Evolutionary conservation across 92 coral and sea anemone genomes (phyloP), one percentile per base, ranked within the genome.

Genomic region (Zoanthus sociatus): DNA sequence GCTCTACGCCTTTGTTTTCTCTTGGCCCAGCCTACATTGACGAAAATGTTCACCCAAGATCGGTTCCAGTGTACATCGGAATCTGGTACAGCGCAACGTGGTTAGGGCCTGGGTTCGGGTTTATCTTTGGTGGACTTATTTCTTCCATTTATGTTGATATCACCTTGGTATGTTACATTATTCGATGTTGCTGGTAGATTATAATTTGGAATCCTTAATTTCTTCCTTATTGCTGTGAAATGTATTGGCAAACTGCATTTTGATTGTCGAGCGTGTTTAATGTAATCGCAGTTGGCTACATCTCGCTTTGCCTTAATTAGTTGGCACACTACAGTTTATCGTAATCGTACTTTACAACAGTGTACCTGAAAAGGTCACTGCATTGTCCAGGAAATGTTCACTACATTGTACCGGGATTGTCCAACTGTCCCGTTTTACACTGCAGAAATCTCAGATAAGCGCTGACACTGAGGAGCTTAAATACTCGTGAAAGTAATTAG

Each of bases 11-110:
- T 79, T 93, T 92, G 88, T 94, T 81, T 86, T 87, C 96, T 15
- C 94, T 96, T 76, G 94, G 93, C 81, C 98, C 95, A 45, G 98
- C 98, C 42, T 94, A 96, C 88, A 84, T 96, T 54, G 98, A 96
- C 54, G 98, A 96, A 87, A 96, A 96, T 45, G 94, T 96, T 6
- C 88, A 86, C 11, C 98, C 98, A 7, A 93, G 91, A 71, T 69
- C 92, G n/a, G 84, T 90, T 68, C 98, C 98, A 2, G 60, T 96
- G 48, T 96, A 94, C 82, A 84, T 96, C 31, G 96, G 95, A 1
- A n/a, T 92, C 44, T 96, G 94, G 89, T 92, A 78, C 48, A 84
- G 89, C 17, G 88, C 92, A 20, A 78, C 91, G 1, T 78, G 91
- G 67, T 53, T 93, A 79, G 97, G 97, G 3, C 97, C 97, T 56